Evolutionary conservation across 2,113 vertebrate species (phyloP).

Genomic region (Antennarius striatus): DNA sequence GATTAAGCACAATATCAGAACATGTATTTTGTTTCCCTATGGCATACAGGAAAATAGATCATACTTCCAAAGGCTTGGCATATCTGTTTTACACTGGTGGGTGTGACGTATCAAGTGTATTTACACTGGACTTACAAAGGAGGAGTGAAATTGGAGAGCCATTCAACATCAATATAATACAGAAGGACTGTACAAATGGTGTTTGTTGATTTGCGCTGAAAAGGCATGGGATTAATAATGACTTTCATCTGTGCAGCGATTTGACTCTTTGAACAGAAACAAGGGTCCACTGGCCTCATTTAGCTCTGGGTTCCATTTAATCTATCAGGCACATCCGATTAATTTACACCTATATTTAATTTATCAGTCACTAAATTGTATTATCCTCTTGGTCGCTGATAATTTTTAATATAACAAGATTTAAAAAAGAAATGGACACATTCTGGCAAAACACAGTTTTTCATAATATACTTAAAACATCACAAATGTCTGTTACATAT

Average conservation of each 20-base stretch:
- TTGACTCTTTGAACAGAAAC: background rate
- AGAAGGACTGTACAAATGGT: constrained; percentile 13
- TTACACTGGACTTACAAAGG: constrained; percentile 39
- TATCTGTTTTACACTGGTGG: constrained; percentile 5
- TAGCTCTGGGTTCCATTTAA: too few species aligned
- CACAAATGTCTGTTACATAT: background rate
- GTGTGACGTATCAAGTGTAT: constrained; percentile 41
- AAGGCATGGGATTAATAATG: background rate
- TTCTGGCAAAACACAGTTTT: too few species aligned
- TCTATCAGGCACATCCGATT: too few species aligned
- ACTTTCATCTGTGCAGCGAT: background rate
- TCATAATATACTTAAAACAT: too few species aligned
- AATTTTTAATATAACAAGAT: too few species aligned
- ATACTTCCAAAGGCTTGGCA: background rate
- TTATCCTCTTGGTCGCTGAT: too few species aligned
- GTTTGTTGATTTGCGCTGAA: constrained; percentile 5
- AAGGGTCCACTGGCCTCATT: background rate
- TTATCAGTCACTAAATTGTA: too few species aligned
- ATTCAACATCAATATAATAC: constrained; percentile 32
- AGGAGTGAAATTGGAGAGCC: background rate
- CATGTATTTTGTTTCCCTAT: background rate
- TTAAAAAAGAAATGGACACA: too few species aligned
- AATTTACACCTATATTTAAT: too few species aligned
- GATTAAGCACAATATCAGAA: too few species aligned
- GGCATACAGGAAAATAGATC: background rate